Evolutionary conservation across 1,140 invertebrate genomes (phyloP).

Genomic region (Aphaenogaster rudis): DNA sequence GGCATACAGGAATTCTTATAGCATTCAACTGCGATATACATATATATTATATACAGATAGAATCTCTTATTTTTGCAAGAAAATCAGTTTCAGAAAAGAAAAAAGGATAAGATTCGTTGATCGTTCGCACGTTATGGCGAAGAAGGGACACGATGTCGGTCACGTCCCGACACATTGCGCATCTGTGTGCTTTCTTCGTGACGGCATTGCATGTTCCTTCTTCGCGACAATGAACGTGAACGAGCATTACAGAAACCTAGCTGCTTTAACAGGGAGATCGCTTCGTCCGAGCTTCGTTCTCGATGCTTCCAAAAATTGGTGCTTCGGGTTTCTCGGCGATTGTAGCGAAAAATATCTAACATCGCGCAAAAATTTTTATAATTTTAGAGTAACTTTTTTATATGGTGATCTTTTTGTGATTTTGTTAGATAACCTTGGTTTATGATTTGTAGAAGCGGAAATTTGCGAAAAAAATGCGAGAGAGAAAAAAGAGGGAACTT

Average conservation of each 20-base stretch:
- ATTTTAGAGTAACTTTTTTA: constrained; percentile 40
- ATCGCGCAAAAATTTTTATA: constrained; percentile 17
- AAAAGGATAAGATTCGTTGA: constrained; percentile 55
- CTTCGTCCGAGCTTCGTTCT: constrained; percentile 19
- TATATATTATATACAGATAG: constrained; percentile 75
- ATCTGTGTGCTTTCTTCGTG: background rate
- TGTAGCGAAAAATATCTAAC: background rate
- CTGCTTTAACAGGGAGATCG: constrained; percentile 70
- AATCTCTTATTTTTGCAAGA: constrained; percentile 82
- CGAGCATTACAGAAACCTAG: constrained; percentile 72
- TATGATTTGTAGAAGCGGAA: background rate
- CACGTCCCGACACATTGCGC: background rate
- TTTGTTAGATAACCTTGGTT: constrained; percentile 5
- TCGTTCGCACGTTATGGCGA: constrained; percentile 19
- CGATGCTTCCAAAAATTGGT: constrained; percentile 6
- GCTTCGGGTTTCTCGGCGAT: background rate
- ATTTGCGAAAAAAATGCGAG: background rate
- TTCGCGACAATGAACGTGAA: background rate
- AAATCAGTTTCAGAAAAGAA: constrained; percentile 72
- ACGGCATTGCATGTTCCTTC: background rate
- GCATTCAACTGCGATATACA: constrained; percentile 73
- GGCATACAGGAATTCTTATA: constrained; percentile 43
- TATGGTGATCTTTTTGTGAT: constrained; percentile 35
- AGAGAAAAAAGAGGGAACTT: background rate
- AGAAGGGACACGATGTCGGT: background rate